Percentiles rank a stretch among this genome's conserved stretches.
phyloP scores from a whole-genome alignment of 2,797 vertebrate species.

The Malacoctenus gilli region DNA sequence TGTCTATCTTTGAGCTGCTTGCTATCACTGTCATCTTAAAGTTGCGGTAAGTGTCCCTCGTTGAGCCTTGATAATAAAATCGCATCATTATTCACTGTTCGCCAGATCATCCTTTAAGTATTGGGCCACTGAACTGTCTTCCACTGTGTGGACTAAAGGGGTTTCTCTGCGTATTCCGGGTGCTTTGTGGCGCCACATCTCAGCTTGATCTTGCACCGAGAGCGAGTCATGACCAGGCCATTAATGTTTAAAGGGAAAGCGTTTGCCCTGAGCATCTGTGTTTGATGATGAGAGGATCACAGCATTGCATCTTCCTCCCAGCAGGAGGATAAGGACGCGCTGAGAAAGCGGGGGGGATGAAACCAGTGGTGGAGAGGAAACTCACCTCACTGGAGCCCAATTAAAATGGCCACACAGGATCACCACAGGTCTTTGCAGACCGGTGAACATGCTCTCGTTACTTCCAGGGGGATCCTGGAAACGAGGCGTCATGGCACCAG shows the following conservation, averaged over 20 bases:
- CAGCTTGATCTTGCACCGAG: constrained; percentile 15
- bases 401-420: constrained; percentile 68
- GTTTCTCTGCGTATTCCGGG: too few relatives aligned
- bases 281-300: constrained; percentile 32
- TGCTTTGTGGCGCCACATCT: constrained; percentile 28
- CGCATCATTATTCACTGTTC: too few relatives aligned
- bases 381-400: constrained; percentile 62
- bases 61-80: too few relatives aligned
- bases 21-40: too few relatives aligned
- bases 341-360: constrained; percentile 26
- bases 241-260: constrained; percentile 26
- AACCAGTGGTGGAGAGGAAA: constrained; percentile 29
- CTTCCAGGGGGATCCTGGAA: constrained; percentile 36
- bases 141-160: too few relatives aligned
- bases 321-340: constrained; percentile 4
- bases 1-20: too few relatives aligned
- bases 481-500: constrained; percentile 37
- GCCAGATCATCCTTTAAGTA: too few relatives aligned
- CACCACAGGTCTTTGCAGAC: constrained; percentile 37
- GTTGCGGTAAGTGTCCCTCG: too few relatives aligned
- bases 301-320: constrained; percentile 26
- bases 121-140: too few relatives aligned
- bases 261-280: constrained; percentile 14
- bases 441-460: constrained; percentile 22
- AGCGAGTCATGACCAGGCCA: constrained; percentile 27